Evolutionary conservation across 2,888 invertebrate species (phyloP).

Genomic region (Teleogryllus oceanicus): DNA sequence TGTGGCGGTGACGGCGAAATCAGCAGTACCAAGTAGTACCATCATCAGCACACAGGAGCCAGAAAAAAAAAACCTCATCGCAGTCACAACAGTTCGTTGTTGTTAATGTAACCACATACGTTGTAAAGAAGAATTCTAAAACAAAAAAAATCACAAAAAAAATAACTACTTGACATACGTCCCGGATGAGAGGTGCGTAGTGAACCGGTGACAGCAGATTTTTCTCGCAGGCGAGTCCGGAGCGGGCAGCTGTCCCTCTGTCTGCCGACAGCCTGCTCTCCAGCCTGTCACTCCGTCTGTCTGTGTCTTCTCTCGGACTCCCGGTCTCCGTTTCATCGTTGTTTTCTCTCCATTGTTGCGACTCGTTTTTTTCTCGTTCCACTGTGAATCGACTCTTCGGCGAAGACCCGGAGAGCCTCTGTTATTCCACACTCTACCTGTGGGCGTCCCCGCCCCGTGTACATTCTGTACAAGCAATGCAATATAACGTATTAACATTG

Average conservation of each 20-base stretch:
- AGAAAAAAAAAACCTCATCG: background rate
- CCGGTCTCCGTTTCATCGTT: background rate
- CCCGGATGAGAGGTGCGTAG: background rate
- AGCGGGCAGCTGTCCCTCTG: background rate
- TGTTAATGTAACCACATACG: background rate
- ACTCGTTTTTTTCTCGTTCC: too few species aligned
- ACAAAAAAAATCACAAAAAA: background rate
- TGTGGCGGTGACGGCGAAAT: background rate
- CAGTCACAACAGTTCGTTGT: conserved; percentile 4
- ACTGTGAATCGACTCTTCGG: background rate
- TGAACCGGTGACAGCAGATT: background rate
- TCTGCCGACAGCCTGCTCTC: background rate
- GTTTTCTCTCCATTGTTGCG: background rate
- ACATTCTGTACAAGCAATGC: conserved; percentile 12
- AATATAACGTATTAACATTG: background rate
- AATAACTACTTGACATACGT: background rate
- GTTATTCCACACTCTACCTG: background rate
- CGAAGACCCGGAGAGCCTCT: background rate
- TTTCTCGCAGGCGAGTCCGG: background rate
- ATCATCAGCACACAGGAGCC: background rate
- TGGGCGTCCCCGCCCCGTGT: background rate
- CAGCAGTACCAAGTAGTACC: too few species aligned
- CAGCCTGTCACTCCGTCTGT: background rate
- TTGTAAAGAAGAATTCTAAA: background rate
- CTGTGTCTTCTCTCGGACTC: background rate